These are phyloP conservation scores for Paracentrotus lividus DNA, from an alignment of 53 echinoderm and acorn worm species.

Conservation along the genomic window DNA sequence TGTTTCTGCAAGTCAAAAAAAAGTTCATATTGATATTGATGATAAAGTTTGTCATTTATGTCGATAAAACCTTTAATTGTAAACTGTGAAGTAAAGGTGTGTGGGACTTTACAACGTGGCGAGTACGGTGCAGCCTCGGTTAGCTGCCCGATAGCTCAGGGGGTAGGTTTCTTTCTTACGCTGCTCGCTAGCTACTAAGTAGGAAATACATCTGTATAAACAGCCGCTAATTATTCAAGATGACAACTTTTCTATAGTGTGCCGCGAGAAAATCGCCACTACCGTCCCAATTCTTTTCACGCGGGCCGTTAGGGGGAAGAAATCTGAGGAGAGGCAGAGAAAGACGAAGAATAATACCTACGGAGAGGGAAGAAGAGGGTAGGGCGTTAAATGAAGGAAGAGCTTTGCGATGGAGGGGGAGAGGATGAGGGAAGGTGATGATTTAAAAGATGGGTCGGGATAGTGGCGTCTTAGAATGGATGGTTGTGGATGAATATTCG, in stretches of 20 bases:
- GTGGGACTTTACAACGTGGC: constrained; percentile 61
- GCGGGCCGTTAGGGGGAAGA: constrained; percentile 43
- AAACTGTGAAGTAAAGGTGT: constrained; percentile 60
- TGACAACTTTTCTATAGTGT: constrained; percentile 61
- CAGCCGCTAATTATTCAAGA: constrained; percentile 73
- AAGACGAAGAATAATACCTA: not conserved
- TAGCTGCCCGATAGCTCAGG: constrained; percentile 51
- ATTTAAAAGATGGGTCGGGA: constrained; percentile 54
- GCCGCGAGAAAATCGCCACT: constrained; percentile 70
- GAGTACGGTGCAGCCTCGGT: constrained; percentile 45
- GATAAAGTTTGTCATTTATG: not conserved
- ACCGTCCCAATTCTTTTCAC: constrained; percentile 33
- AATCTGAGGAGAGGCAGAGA: constrained; percentile 55
- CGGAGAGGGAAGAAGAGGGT: constrained; percentile 14
- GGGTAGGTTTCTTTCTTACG: constrained; percentile 26
- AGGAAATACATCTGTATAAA: constrained; percentile 73
- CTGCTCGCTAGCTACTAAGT: constrained; percentile 55
- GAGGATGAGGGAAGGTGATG: constrained; percentile 48
- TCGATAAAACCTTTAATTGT: not conserved
- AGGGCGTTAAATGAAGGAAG: constrained; percentile 50
- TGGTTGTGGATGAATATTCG: constrained; percentile 70
- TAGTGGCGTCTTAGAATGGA: constrained; percentile 57
- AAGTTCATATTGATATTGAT: not conserved
- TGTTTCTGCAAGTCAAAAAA: not conserved
- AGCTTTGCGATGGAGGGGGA: constrained; percentile 42